Base-by-base conservation (phyloP, 2,113 vertebrate genomes). In the Protobothrops flavoviridis region DNA sequence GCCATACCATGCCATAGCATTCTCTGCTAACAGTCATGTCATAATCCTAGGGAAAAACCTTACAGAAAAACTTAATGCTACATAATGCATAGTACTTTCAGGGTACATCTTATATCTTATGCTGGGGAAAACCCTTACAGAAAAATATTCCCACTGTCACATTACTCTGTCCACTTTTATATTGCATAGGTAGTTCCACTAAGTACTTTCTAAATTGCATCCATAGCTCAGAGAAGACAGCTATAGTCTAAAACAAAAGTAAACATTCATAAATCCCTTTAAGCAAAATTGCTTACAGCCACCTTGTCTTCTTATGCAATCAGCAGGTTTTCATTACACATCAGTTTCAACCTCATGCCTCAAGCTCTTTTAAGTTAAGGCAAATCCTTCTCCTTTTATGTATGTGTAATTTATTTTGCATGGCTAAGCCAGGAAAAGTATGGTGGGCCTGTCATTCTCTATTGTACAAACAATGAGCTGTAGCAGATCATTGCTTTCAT, bases 401-500 rank as follows among this genome's bases (percentile, higher is more conserved):
- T 20, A 24, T 29, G 3, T 56, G 2, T 24, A 53, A 89, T 52
- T 94, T 94, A 92, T 91, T 3, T 93, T 95, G 48, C 90, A 91
- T 0, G 0, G 57, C 0, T 50, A 59, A 89, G 33, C 11, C 45
- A 4, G 9, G 55, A 13, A 87, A 0, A 4, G 85, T 55, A 55
- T 87, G 61, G 26, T 43, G 69, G 15, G 93, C 86, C 87, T 91
- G 6, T 90, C 89, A 94, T 95, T 8, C 6, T 88, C 11, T 93
- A 57, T 93, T 69, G 88, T 50, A 23, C 33, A 93, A 93, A 94
- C n/a, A 94, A 91, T 90, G 94, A 90, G 2, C 3, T 33, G 13
- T 61, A 91, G 61, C 69, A 4, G 52, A 89, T 87, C 94, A 91
- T 69, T 95, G 50, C 89, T 91, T 24, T 90, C 39, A 59, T 91